phyloP scores from a whole-genome alignment of 2,888 invertebrate genomes.

The Cheilosia impressa region DNA sequence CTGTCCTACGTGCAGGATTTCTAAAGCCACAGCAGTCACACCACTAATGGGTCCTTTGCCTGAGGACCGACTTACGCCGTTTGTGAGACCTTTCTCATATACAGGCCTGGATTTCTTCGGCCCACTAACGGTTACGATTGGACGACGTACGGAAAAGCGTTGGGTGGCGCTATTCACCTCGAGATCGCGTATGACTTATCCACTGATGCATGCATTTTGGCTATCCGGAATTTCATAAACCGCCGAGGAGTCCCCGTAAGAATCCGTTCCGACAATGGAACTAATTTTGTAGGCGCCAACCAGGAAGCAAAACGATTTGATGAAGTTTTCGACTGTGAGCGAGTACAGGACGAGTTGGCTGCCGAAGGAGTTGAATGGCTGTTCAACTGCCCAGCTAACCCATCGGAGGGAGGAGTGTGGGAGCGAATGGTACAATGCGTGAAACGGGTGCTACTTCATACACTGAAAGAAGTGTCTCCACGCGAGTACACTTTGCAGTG shows the following conservation, averaged over 20 bases:
- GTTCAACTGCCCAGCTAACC: slow-evolving; percentile 38
- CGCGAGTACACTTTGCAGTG: slow-evolving; percentile 59
- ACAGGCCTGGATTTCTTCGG: slow-evolving; percentile 70
- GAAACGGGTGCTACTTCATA: slow-evolving; percentile 55
- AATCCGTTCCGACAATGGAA: slow-evolving; percentile 57
- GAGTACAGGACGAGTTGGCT: slow-evolving; percentile 42
- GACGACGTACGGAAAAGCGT: slow-evolving; percentile 70
- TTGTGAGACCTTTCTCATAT: slow-evolving; percentile 43
- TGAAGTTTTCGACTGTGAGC: slow-evolving; percentile 44
- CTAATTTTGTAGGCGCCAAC: slow-evolving; percentile 52
- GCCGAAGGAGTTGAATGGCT: slow-evolving; percentile 33
- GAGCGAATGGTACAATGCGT: slow-evolving; percentile 72
- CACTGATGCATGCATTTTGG: slow-evolving; percentile 50
- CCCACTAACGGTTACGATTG: slow-evolving; percentile 64
- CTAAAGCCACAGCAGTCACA: slow-evolving; percentile 6
- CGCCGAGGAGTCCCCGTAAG: slow-evolving; percentile 33
- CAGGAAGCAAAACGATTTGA: slow-evolving; percentile 36
- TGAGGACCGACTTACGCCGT: slow-evolving; percentile 57
- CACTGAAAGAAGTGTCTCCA: slow-evolving; percentile 65
- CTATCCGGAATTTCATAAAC: slow-evolving; percentile 45
- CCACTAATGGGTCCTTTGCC: slow-evolving; percentile 72
- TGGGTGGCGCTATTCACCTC: slow-evolving; percentile 62
- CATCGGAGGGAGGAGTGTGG: slow-evolving; percentile 71
- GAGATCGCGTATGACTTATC: slow-evolving; percentile 42
- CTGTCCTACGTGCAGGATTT: slow-evolving; percentile 36